Evolutionary conservation across 2,113 vertebrate species (phyloP).

Genomic region (Proteles cristata): DNA sequence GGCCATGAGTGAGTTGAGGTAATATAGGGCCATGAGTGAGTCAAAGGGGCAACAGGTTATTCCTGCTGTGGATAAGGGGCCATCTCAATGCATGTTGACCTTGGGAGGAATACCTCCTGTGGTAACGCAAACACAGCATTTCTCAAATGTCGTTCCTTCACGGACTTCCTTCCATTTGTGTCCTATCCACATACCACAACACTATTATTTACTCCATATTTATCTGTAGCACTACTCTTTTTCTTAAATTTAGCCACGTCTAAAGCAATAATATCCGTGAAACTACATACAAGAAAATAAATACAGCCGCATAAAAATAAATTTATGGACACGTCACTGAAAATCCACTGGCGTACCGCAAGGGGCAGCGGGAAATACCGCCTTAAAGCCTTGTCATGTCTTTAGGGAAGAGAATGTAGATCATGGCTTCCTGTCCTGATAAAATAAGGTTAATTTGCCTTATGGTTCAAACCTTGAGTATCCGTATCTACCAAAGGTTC

Average conservation of each 20-base stretch:
- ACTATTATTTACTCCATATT: conserved; percentile 49
- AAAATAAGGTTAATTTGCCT: not conserved
- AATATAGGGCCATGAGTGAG: not conserved
- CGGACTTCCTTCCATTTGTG: conserved; percentile 10
- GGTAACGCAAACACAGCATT: not conserved
- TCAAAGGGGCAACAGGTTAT: conserved; percentile 29
- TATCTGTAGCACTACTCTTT: conserved; percentile 28
- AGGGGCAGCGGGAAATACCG: not conserved
- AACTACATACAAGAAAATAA: conserved; percentile 44
- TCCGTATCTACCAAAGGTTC: not conserved
- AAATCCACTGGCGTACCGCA: conserved; percentile 2
- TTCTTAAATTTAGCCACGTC: conserved; percentile 35
- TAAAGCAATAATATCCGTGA: conserved; percentile 15
- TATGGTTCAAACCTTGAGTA: not conserved
- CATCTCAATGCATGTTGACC: not conserved
- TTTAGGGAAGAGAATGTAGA: conserved; percentile 32
- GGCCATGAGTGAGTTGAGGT: not conserved
- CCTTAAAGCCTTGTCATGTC: not conserved
- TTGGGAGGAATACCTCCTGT: not conserved
- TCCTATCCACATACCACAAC: not conserved
- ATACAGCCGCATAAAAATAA: conserved; percentile 25
- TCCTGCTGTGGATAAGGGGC: not conserved
- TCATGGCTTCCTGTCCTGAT: not conserved
- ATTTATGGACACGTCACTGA: not conserved
- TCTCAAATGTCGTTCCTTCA: conserved; percentile 38